Conservation (phyloP, 2,113 vertebrate species). For the Lepisosteus osseus region DNA sequence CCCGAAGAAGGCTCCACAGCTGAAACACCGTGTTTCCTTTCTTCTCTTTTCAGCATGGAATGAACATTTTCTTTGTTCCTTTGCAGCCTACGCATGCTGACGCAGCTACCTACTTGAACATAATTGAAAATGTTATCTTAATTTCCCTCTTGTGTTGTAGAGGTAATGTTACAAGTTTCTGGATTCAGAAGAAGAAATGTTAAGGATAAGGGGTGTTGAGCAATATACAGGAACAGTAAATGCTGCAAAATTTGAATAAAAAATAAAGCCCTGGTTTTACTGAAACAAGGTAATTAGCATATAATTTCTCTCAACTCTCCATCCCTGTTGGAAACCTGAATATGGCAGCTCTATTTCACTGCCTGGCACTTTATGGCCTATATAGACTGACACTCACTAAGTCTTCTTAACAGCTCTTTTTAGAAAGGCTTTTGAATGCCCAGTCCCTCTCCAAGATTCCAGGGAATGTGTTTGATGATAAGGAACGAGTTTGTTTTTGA, state of each 20-base stretch:
- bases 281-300: background rate
- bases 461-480: constrained; percentile 70
- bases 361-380: background rate
- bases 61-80: no score
- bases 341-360: background rate
- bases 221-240: background rate
- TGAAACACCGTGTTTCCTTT: no score
- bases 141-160: no score
- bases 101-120: no score
- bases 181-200: no score
- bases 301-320: background rate
- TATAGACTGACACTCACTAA: background rate
- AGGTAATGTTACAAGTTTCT: no score
- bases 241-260: background rate
- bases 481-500: constrained; percentile 57
- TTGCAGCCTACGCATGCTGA: no score
- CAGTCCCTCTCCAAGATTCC: constrained; percentile 70
- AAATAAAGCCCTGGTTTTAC: no score
- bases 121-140: no score
- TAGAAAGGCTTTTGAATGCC: constrained; percentile 7
- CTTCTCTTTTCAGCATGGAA: no score
- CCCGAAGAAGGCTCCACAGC: no score
- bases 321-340: background rate
- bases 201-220: background rate
- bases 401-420: constrained; percentile 10